phyloP scores from a whole-genome alignment of 2,888 invertebrate genomes.

The Hirtodrosophila duncani region DNA sequence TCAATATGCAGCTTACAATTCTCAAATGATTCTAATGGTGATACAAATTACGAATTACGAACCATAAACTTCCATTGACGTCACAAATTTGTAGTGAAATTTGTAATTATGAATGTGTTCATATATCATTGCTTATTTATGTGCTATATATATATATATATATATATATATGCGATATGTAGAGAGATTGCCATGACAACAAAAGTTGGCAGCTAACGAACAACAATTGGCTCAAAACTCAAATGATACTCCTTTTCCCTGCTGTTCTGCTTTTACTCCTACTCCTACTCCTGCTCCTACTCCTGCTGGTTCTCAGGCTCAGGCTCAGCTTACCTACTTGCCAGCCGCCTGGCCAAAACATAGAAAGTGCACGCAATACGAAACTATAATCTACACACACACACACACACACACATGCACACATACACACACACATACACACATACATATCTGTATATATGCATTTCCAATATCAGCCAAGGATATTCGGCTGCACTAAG shows the following conservation, averaged over 20 bases:
- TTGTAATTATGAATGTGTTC: background rate
- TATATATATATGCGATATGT: background rate
- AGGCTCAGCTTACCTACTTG: too few species aligned
- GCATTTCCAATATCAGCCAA: slow-evolving; percentile 65
- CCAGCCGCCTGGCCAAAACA: too few species aligned
- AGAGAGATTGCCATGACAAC: slow-evolving; percentile 8
- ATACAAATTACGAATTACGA: too few species aligned
- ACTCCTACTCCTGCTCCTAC: slow-evolving; percentile 4
- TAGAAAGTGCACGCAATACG: slow-evolving; percentile 31
- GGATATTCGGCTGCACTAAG: slow-evolving; percentile 68
- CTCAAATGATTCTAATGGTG: too few species aligned
- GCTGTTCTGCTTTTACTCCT: too few species aligned
- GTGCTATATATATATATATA: background rate
- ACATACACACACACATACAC: background rate
- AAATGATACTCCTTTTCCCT: too few species aligned
- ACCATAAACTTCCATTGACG: too few species aligned
- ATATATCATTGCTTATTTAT: background rate
- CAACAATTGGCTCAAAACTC: too few species aligned
- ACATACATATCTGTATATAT: slow-evolving; percentile 13
- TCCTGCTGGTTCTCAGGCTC: too few species aligned
- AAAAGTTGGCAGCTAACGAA: background rate
- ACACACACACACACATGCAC: slow-evolving; percentile 15
- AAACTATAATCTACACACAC: slow-evolving; percentile 20
- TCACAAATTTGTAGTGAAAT: slow-evolving; percentile 26
- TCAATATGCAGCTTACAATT: too few species aligned